Conservation (phyloP, 1,140 invertebrate species). For the Sweltsa coloradensis region DNA sequence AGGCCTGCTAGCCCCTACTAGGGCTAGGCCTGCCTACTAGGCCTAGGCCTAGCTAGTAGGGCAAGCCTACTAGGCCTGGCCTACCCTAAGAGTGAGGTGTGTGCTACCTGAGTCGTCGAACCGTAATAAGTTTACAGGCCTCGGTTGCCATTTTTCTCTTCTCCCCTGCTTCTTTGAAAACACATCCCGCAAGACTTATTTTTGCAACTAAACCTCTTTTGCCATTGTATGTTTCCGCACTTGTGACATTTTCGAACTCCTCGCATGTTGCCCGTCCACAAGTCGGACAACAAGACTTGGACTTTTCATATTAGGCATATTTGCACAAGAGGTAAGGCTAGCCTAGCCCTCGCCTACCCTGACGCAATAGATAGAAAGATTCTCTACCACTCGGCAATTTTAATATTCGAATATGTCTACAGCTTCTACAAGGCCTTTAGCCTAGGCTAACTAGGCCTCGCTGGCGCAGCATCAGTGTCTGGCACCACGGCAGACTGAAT, state of each 20-base stretch:
- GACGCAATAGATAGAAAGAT: background rate
- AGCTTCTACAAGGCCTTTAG: too few species aligned
- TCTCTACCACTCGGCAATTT: background rate
- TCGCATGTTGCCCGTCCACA: conserved; percentile 53
- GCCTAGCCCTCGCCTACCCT: background rate
- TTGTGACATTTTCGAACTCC: conserved; percentile 66
- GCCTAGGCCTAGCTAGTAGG: too few species aligned
- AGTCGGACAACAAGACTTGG: conserved; percentile 39
- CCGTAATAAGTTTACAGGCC: conserved; percentile 55
- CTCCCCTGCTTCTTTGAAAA: conserved; percentile 53
- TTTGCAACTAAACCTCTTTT: conserved; percentile 59
- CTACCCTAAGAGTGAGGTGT: too few species aligned
- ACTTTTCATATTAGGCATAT: conserved; percentile 25
- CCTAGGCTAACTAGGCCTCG: too few species aligned
- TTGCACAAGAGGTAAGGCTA: background rate
- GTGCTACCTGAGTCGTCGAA: conserved; percentile 33
- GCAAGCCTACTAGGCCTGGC: too few species aligned
- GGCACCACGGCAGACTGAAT: too few species aligned
- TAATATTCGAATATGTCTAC: background rate
- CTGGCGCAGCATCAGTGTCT: too few species aligned
- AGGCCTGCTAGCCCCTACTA: too few species aligned
- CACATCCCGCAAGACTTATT: conserved; percentile 59
- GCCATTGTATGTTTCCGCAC: conserved; percentile 66
- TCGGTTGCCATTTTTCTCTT: conserved; percentile 49
- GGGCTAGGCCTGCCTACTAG: too few species aligned